A percentile compares a stretch with the other conserved stretches of the same genome.
phyloP scores from a whole-genome alignment of 2,113 vertebrate genomes.

The Catagonus wagneri region DNA sequence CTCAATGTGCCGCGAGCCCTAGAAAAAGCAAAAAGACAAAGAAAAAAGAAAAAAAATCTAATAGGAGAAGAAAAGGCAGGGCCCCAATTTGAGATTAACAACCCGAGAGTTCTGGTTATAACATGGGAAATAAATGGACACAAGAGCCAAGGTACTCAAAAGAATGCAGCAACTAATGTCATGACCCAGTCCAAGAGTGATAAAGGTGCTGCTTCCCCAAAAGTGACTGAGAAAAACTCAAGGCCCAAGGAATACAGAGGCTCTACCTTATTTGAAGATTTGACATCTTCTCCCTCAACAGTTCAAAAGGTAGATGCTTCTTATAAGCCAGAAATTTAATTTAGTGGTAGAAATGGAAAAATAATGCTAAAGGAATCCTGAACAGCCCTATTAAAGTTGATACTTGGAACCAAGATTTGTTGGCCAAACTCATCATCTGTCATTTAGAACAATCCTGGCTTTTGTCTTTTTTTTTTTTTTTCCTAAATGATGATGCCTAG shows the following conservation, averaged over 20 bases:
- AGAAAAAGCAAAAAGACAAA: no score
- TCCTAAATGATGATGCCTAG: not conserved
- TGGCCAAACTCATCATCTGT: not conserved
- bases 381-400: not conserved
- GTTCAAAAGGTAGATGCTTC: not conserved
- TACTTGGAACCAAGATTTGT: not conserved
- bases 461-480: not conserved
- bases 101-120: not conserved
- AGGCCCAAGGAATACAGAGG: not conserved
- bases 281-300: not conserved
- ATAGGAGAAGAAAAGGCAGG: fast-evolving
- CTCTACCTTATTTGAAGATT: not conserved
- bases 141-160: not conserved
- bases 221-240: conserved; percentile 6
- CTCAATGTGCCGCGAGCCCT: no score
- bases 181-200: not conserved
- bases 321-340: not conserved
- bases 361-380: not conserved
- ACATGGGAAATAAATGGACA: not conserved
- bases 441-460: not conserved
- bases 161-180: not conserved
- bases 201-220: not conserved
- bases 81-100: not conserved
- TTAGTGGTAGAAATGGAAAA: not conserved
- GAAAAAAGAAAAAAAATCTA: not conserved